Conservation (phyloP, 2,888 invertebrate genomes). For the Lapara coniferarum region DNA sequence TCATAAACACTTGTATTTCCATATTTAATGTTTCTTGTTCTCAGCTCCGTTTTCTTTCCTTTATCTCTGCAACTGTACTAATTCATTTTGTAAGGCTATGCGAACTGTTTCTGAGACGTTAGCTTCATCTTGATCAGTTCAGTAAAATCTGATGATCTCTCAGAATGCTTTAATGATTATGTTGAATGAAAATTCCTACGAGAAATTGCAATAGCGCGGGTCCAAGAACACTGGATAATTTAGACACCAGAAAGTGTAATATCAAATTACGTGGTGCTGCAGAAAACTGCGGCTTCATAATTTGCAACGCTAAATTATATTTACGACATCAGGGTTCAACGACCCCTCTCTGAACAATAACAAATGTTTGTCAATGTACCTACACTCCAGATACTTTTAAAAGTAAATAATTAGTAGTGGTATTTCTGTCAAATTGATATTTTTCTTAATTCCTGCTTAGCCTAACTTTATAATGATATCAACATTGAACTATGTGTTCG, state of each 20-base stretch:
- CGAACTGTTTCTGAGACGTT: slow-evolving; percentile 10
- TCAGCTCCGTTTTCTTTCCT: too few species aligned
- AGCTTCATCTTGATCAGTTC: neutral
- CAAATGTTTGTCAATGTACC: slow-evolving; percentile 46
- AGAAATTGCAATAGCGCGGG: slow-evolving; percentile 19
- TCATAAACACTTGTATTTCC: too few species aligned
- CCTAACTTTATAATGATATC: too few species aligned
- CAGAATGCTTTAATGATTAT: slow-evolving; percentile 13
- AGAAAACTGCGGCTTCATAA: slow-evolving; percentile 55
- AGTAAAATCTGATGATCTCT: slow-evolving; percentile 9
- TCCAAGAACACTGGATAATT: slow-evolving; percentile 46
- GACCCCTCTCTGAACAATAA: slow-evolving; percentile 56
- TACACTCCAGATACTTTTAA: slow-evolving; percentile 9
- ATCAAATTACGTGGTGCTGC: slow-evolving; percentile 59
- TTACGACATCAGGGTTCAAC: slow-evolving; percentile 60
- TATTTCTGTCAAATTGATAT: neutral
- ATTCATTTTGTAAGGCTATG: neutral
- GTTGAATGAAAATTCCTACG: neutral
- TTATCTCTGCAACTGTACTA: neutral
- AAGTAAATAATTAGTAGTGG: neutral
- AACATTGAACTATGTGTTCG: too few species aligned
- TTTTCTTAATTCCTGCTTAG: too few species aligned
- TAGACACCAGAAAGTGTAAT: slow-evolving; percentile 48
- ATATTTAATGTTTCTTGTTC: too few species aligned
- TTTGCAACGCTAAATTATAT: slow-evolving; percentile 53